phyloP scores from a whole-genome alignment of 2,113 vertebrate genomes.

The Drymodes brunneopygia region DNA sequence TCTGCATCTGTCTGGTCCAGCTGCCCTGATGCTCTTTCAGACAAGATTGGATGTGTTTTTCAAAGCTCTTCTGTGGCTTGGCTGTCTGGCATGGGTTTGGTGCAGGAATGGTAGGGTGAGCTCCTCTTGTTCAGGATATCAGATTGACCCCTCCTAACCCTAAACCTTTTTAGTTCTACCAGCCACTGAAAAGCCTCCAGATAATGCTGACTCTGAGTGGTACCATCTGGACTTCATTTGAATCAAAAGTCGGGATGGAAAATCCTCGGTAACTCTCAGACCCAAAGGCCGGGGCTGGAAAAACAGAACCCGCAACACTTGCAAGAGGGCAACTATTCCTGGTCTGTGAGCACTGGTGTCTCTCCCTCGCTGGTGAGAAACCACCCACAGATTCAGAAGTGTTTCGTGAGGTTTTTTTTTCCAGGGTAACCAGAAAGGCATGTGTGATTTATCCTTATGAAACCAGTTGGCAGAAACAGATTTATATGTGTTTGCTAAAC shows the following conservation, averaged over 20 bases:
- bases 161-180: not conserved
- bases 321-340: not conserved
- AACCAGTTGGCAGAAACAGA: constrained; percentile 56
- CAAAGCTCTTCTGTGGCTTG: not conserved
- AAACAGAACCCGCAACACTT: not conserved
- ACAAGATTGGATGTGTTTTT: not conserved
- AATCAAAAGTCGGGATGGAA: not conserved
- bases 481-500: constrained; percentile 62
- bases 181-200: not conserved
- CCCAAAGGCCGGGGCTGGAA: not conserved
- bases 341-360: not conserved
- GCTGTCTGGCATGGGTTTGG: not conserved
- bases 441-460: constrained; percentile 45
- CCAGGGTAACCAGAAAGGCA: constrained; percentile 23
- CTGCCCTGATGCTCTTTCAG: not conserved
- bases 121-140: not conserved
- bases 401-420: not conserved
- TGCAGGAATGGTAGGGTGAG: not conserved
- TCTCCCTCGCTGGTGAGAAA: constrained; percentile 18
- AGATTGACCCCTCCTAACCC: not conserved
- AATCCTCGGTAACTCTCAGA: not conserved
- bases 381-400: constrained; percentile 9
- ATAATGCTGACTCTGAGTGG: not conserved
- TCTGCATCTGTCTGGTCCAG: not conserved
- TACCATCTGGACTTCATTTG: constrained; percentile 12